These are phyloP conservation scores for Macropis europaea DNA, from an alignment of 2,888 invertebrate species.

Conservation along the genomic window DNA sequence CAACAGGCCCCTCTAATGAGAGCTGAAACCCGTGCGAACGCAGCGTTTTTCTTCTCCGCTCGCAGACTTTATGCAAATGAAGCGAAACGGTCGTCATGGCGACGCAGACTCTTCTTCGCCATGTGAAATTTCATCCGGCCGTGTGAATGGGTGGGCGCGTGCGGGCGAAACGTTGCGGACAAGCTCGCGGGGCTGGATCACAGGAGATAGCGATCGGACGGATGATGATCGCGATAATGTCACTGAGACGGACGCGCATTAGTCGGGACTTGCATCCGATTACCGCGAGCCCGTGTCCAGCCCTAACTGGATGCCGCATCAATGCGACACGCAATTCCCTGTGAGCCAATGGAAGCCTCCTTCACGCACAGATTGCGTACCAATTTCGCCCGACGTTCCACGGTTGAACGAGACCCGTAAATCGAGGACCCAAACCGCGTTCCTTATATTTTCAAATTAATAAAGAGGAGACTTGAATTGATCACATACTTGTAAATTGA, in stretches of 20 bases:
- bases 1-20: neutral
- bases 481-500: too few relatives aligned
- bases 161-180: constrained; percentile 2
- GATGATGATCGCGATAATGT: constrained; percentile 54
- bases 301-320: constrained; percentile 45
- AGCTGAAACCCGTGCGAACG: neutral
- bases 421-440: too few relatives aligned
- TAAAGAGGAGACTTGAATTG: too few relatives aligned
- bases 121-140: too few relatives aligned
- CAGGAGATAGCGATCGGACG: constrained; percentile 22
- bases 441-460: too few relatives aligned
- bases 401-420: neutral
- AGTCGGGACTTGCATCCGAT: constrained; percentile 59
- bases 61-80: constrained; percentile 11
- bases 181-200: constrained; percentile 3
- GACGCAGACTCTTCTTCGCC: neutral
- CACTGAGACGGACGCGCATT: constrained; percentile 57
- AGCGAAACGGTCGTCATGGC: neutral
- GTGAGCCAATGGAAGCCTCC: constrained; percentile 33
- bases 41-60: neutral
- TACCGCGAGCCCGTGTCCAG: constrained; percentile 45
- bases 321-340: constrained; percentile 47
- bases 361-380: constrained; percentile 35
- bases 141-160: neutral
- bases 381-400: constrained; percentile 21